A percentile compares a stretch with the other conserved stretches of the same genome.
Evolutionary conservation across 1,140 invertebrate genomes (phyloP).

Genomic region (Neomicropteryx cornuta): DNA sequence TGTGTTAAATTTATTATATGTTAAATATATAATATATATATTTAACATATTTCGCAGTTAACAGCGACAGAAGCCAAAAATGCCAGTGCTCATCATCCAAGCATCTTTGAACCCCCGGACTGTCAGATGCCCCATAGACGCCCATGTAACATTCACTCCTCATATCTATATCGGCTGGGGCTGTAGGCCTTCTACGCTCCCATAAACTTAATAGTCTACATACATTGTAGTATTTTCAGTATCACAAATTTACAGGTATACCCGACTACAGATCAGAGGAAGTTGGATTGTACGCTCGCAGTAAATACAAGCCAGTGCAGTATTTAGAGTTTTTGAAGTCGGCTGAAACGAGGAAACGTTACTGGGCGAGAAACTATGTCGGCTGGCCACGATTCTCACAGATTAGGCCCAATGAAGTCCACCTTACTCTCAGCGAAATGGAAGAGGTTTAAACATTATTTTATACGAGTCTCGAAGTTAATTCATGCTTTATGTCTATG

Average conservation of each 20-base stretch:
- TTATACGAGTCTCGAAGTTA: too few relatives aligned
- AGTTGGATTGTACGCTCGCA: slow-evolving; percentile 84
- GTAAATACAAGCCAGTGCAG: slow-evolving; percentile 70
- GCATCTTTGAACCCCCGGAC: too few relatives aligned
- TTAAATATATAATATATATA: too few relatives aligned
- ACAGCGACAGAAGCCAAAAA: too few relatives aligned
- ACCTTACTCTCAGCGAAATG: slow-evolving; percentile 49
- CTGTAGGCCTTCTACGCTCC: neutral
- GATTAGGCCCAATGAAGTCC: slow-evolving; percentile 53
- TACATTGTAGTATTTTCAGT: slow-evolving; percentile 4
- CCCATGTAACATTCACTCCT: neutral
- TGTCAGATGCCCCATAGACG: too few relatives aligned
- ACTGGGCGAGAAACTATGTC: slow-evolving; percentile 93
- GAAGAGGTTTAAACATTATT: slow-evolving; percentile 36
- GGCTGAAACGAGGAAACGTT: slow-evolving; percentile 59
- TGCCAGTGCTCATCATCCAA: too few relatives aligned
- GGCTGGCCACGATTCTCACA: slow-evolving; percentile 77
- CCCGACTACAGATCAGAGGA: slow-evolving; percentile 89
- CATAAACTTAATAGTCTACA: neutral
- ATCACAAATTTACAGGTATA: slow-evolving; percentile 51
- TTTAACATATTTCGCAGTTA: too few relatives aligned
- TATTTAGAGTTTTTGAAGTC: slow-evolving; percentile 77
- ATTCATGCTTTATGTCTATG: too few relatives aligned
- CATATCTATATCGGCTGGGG: neutral
- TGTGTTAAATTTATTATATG: too few relatives aligned